Evolutionary conservation across 2,113 vertebrate species (phyloP).

Genomic region (Triplophysa siluroides): DNA sequence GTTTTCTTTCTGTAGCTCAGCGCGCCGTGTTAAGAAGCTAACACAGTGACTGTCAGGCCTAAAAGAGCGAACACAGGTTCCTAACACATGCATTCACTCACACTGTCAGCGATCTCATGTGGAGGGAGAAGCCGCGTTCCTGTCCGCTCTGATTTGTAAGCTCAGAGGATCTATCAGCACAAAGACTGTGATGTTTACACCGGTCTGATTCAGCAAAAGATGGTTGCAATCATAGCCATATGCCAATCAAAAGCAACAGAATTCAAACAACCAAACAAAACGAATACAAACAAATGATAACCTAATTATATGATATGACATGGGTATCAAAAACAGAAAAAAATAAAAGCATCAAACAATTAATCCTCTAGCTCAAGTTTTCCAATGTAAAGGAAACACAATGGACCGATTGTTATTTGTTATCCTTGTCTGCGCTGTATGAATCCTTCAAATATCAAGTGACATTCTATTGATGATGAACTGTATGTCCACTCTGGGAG

Average conservation of each 20-base stretch:
- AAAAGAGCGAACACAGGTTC: background rate
- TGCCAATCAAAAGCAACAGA: background rate
- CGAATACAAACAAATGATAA: background rate
- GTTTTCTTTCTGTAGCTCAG: conserved; percentile 18
- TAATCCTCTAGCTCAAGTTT: background rate
- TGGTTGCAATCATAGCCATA: background rate
- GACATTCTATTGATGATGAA: conserved; percentile 55
- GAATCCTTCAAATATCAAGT: conserved; percentile 60
- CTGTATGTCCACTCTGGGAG: conserved; percentile 54
- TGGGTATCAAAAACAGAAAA: background rate
- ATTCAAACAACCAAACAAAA: too few species aligned
- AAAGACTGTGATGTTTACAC: background rate
- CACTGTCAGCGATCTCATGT: conserved; percentile 25
- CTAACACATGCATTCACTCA: conserved; percentile 20
- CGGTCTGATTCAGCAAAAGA: background rate
- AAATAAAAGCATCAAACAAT: background rate
- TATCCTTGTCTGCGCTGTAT: conserved; percentile 45
- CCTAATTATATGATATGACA: background rate
- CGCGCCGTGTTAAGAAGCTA: conserved; percentile 16
- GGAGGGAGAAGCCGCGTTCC: background rate
- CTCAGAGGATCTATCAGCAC: background rate
- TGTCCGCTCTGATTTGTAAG: conserved; percentile 9
- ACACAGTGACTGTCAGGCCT: background rate
- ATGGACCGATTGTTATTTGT: conserved; percentile 40
- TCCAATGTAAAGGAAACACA: conserved; percentile 47